These are phyloP conservation scores for Chymomyza fuscimana DNA, from an alignment of 2,888 invertebrate species.

Conservation along the genomic window DNA sequence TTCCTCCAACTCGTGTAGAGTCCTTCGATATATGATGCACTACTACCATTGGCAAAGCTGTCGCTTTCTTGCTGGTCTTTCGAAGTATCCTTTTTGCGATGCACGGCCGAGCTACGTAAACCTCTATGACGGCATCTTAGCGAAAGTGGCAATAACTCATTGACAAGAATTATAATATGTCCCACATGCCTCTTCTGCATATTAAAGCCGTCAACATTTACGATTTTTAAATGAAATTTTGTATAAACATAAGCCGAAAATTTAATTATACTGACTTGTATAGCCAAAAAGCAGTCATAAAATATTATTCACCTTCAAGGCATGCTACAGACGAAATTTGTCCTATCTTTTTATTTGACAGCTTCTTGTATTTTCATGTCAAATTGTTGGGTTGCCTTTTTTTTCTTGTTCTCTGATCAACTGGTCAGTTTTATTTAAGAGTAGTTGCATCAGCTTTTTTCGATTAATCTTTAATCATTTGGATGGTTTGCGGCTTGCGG, in stretches of 20 bases:
- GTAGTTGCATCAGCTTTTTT: too few species aligned
- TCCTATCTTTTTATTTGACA: too few species aligned
- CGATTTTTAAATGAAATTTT: background rate
- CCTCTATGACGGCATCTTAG: background rate
- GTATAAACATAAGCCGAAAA: background rate
- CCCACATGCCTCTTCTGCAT: background rate
- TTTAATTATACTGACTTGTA: background rate
- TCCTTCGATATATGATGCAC: slow-evolving; percentile 53
- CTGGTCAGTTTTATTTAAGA: too few species aligned
- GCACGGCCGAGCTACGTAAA: background rate
- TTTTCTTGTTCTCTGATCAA: too few species aligned
- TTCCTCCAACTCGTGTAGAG: slow-evolving; percentile 48
- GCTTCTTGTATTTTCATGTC: too few species aligned
- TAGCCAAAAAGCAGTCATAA: background rate
- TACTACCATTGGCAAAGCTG: slow-evolving; percentile 50
- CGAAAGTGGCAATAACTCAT: background rate
- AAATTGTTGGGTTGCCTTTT: too few species aligned
- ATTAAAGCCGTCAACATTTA: background rate
- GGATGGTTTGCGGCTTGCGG: too few species aligned
- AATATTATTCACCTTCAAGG: too few species aligned
- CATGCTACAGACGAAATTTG: too few species aligned
- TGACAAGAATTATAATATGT: background rate
- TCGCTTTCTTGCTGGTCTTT: slow-evolving; percentile 26
- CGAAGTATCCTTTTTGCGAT: background rate
- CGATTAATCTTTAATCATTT: too few species aligned